Evolutionary conservation across 2,797 vertebrate species (phyloP).

Genomic region (Tragopan temminckii): DNA sequence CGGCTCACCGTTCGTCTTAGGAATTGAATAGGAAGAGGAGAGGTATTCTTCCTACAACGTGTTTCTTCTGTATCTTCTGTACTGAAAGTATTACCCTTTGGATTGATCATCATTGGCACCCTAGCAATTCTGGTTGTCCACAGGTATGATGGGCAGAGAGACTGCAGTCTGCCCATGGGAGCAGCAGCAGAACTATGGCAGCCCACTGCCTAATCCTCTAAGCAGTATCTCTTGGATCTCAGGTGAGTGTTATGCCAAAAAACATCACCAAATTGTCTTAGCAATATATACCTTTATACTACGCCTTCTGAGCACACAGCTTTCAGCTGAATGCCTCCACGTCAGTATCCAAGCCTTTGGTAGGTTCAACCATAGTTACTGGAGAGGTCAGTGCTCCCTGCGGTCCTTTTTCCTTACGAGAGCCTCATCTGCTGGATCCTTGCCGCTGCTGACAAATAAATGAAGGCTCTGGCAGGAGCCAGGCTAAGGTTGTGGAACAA

Average conservation of each 20-base stretch:
- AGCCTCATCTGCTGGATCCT: constrained; percentile 29
- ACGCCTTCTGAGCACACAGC: neutral
- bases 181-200: neutral
- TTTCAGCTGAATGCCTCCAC: rapidly evolving
- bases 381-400: neutral
- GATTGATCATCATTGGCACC: too few relatives aligned
- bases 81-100: neutral
- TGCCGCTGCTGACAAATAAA: constrained; percentile 41
- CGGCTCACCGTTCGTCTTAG: neutral
- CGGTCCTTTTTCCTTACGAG: neutral
- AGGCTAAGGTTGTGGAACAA: constrained; percentile 29
- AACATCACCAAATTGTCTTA: neutral
- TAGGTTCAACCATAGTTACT: neutral
- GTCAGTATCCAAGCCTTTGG: neutral
- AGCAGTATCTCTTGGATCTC: neutral
- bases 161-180: neutral
- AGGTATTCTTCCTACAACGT: neutral
- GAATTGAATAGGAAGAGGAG: neutral
- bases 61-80: neutral
- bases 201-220: neutral
- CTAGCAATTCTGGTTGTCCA: rapidly evolving
- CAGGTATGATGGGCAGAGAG: neutral
- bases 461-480: constrained; percentile 33
- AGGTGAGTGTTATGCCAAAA: neutral
- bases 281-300: rapidly evolving